phyloP scores from a whole-genome alignment of 2,888 invertebrate genomes.

The Lampropteryx suffumata region DNA sequence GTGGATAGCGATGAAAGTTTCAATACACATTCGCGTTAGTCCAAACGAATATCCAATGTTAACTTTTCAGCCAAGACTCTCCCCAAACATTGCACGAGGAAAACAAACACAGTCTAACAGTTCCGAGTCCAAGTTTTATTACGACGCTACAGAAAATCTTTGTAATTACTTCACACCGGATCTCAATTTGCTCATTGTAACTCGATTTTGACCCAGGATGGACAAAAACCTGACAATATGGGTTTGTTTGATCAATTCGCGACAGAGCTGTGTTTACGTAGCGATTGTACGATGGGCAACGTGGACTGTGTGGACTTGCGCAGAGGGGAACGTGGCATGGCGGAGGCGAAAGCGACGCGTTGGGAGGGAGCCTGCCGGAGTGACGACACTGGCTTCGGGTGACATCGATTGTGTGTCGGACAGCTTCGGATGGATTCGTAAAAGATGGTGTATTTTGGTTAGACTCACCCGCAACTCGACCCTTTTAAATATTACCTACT shows the following conservation, averaged over 20 bases:
- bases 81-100: conserved; percentile 75
- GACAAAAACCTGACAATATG: conserved; percentile 29
- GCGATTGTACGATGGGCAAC: conserved; percentile 49
- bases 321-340: conserved; percentile 41
- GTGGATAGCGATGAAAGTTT: conserved; percentile 81
- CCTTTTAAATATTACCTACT: too few relatives aligned
- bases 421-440: conserved; percentile 45
- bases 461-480: conserved; percentile 15
- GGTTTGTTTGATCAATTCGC: conserved; percentile 34
- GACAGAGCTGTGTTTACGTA: conserved; percentile 45
- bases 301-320: conserved; percentile 41
- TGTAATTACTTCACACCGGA: conserved; percentile 73
- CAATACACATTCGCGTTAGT: conserved; percentile 82
- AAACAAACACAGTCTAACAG: conserved; percentile 48
- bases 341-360: conserved; percentile 62
- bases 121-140: conserved; percentile 56
- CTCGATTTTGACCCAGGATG: conserved; percentile 32
- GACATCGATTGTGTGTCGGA: conserved; percentile 75
- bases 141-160: conserved; percentile 27
- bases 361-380: conserved; percentile 51
- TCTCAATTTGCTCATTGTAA: conserved; percentile 74
- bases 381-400: conserved; percentile 57
- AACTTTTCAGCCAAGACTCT: conserved; percentile 71
- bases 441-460: conserved; percentile 44
- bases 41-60: conserved; percentile 63